These are phyloP conservation scores for Heliconius ethilla DNA, from an alignment of 2,888 invertebrate genomes.

Conservation along the genomic window DNA sequence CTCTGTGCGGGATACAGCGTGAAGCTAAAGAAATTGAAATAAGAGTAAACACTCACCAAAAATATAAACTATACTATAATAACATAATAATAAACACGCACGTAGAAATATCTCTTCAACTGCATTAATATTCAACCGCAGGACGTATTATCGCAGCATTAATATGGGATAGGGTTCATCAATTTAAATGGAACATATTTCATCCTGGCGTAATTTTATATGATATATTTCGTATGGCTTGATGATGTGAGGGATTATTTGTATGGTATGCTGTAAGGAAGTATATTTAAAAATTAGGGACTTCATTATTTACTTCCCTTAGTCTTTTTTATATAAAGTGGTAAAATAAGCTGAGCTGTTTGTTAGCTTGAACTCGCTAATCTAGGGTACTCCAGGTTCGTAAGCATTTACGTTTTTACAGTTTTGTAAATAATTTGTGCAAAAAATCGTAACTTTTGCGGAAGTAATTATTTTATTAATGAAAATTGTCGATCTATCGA, in stretches of 20 bases:
- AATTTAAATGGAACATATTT: conserved; percentile 36
- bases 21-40: not conserved
- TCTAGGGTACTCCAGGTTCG: too few relatives aligned
- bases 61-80: not conserved
- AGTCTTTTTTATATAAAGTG: too few relatives aligned
- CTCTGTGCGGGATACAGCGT: not conserved
- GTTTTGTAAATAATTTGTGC: too few relatives aligned
- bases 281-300: not conserved
- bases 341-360: too few relatives aligned
- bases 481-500: too few relatives aligned
- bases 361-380: too few relatives aligned
- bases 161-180: conserved; percentile 33
- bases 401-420: too few relatives aligned
- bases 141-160: conserved; percentile 34
- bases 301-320: not conserved
- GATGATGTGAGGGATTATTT: conserved; percentile 6
- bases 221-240: conserved; percentile 18
- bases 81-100: not conserved
- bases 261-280: not conserved
- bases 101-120: conserved; percentile 6
- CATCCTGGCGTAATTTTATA: conserved; percentile 24
- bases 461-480: too few relatives aligned
- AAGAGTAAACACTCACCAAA: not conserved
- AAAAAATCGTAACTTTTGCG: too few relatives aligned
- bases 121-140: conserved; percentile 31